These are phyloP conservation scores for Caenorhabditis sp. DNA, from an alignment of 2,888 invertebrate species.

Conservation along the genomic window DNA sequence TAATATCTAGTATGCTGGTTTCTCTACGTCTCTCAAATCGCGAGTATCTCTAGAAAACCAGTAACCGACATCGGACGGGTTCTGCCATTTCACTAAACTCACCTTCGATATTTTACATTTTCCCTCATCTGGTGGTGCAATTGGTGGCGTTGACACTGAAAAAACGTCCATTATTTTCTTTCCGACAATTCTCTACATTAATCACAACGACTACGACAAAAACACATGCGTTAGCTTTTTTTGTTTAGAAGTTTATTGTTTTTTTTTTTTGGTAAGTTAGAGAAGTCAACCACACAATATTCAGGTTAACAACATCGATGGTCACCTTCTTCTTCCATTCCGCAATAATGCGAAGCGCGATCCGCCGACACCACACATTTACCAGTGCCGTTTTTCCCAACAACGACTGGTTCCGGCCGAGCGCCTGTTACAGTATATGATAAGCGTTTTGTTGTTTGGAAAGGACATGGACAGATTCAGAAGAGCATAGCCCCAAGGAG, in stretches of 20 bases:
- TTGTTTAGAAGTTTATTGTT: neutral
- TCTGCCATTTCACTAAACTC: too few species aligned
- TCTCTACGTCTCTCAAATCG: too few species aligned
- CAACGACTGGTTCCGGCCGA: conserved; percentile 39
- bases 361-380: conserved; percentile 69
- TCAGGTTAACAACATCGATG: too few species aligned
- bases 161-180: neutral
- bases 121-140: conserved; percentile 68
- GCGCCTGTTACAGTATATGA: too few species aligned
- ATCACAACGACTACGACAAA: neutral
- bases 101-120: conserved; percentile 62
- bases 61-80: too few species aligned
- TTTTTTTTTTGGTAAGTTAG: neutral
- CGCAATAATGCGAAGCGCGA: conserved; percentile 69
- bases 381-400: conserved; percentile 54
- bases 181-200: too few species aligned
- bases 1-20: too few species aligned
- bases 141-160: conserved; percentile 69
- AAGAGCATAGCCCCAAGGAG: too few species aligned
- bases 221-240: neutral
- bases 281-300: conserved; percentile 4
- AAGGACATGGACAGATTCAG: too few species aligned
- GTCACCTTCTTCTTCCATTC: conserved; percentile 67
- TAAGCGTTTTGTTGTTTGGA: neutral
- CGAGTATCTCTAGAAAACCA: too few species aligned